Evolutionary conservation across 2,888 invertebrate genomes (phyloP).

Genomic region (Epistrophella euchroma): DNA sequence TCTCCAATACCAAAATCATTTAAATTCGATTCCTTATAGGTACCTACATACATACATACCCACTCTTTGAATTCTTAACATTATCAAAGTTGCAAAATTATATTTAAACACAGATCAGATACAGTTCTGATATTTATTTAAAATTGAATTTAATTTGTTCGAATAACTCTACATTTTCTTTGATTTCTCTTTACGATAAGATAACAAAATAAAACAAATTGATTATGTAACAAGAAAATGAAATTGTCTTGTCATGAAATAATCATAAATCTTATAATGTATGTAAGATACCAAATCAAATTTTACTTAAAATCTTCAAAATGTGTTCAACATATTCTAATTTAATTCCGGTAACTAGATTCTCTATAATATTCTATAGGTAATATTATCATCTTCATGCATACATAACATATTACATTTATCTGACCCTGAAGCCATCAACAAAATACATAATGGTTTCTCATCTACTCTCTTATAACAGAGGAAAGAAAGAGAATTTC

Average conservation of each 20-base stretch:
- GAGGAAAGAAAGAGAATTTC: constrained; percentile 11
- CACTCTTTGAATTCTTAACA: neutral
- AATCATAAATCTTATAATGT: constrained; percentile 18
- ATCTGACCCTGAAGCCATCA: constrained; percentile 38
- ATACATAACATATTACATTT: neutral
- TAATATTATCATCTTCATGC: constrained; percentile 12
- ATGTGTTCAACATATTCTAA: constrained; percentile 19
- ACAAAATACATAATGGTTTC: constrained; percentile 15
- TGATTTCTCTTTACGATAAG: neutral
- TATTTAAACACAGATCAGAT: neutral
- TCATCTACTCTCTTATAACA: neutral
- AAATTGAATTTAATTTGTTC: neutral
- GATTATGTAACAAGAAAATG: constrained; percentile 8
- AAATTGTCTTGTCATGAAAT: constrained; percentile 11
- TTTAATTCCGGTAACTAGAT: constrained; percentile 5
- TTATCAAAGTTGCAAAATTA: neutral
- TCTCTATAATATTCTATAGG: neutral
- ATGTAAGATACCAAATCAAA: constrained; percentile 21
- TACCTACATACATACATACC: too few species aligned
- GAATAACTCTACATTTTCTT: neutral
- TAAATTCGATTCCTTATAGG: too few species aligned
- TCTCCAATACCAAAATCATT: too few species aligned
- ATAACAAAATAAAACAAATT: neutral
- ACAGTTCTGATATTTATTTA: neutral
- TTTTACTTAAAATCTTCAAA: constrained; percentile 17